Base-by-base conservation (phyloP, 2,888 invertebrate species). In the Drosophila glabriapex region DNA sequence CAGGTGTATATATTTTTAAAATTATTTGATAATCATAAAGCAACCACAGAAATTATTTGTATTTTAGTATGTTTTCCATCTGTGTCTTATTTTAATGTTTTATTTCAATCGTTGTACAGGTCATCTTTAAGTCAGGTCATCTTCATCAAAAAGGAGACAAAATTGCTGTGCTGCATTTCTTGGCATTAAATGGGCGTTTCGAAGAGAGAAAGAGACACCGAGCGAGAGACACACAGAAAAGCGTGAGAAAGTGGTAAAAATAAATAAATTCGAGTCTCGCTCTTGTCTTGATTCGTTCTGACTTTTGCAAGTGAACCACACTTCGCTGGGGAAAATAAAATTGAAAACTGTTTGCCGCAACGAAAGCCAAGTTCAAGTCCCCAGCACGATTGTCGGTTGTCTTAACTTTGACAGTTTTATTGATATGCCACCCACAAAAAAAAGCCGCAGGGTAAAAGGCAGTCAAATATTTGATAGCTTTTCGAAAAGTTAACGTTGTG, bases 401-500 rank as follows among this genome's bases (percentile, higher is more conserved):
- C 58, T 56, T 37, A 59, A 63, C 84, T 71, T 68, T 71, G 88
- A 82, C 85, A 89, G 54, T 87, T 84, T 85, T 84, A 89, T 84
- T 78, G 82, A 82, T 73, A 78, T 77, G 68, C 62, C 68, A 49
- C 16, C 31, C 75, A 65, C 49, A 74, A 43, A 53, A 54, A 54
- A 52, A 49, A 64, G 53, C 63, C 58, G 50, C 65, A 63, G 39
- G 67, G 39, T 39, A 35, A 70, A 61, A 37, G 50, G 50, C 56
- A 50, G 53, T 22, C 74, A 71, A 79, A 67, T 69, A 73, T 85
- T 85, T 80, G 83, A 83, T 68, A 58, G 77, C 83, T 58, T 59
- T 62, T 68, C 29, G 49, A 28, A 66, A 62, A 68, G 64, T 80
- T 66, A 52, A 50, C 70, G 60, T 33, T 58, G 58, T 49, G 60